Evolutionary conservation across 2,888 invertebrate species (phyloP).

Genomic region (Campopleginae sp.): DNA sequence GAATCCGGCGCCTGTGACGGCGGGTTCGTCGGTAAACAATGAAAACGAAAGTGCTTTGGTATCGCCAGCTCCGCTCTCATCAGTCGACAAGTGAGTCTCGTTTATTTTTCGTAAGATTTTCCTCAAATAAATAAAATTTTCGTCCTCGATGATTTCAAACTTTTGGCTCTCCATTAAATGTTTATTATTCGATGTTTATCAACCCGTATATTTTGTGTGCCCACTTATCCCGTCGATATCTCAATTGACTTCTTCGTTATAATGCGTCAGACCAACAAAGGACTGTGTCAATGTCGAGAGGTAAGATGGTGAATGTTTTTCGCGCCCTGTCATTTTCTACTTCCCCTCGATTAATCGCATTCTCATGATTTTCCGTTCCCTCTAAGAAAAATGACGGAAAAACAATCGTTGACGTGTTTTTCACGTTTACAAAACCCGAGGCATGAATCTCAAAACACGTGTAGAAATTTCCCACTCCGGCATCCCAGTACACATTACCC

Average conservation of each 20-base stretch:
- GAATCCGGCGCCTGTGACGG: slow-evolving; percentile 79
- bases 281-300: slow-evolving; percentile 82
- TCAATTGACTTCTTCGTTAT: slow-evolving; percentile 71
- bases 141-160: slow-evolving; percentile 52
- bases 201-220: slow-evolving; percentile 49
- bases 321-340: slow-evolving; percentile 48
- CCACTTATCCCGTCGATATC: slow-evolving; percentile 61
- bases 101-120: slow-evolving; percentile 11
- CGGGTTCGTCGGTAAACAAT: slow-evolving; percentile 78
- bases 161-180: slow-evolving; percentile 40
- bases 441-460: slow-evolving; percentile 57
- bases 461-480: slow-evolving; percentile 50
- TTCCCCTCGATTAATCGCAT: neutral
- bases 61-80: slow-evolving; percentile 85
- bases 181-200: slow-evolving; percentile 34
- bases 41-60: slow-evolving; percentile 83
- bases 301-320: slow-evolving; percentile 76
- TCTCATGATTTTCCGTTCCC: neutral
- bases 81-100: slow-evolving; percentile 86
- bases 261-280: slow-evolving; percentile 81
- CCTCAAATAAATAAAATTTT: slow-evolving; percentile 32
- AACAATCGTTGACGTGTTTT: slow-evolving; percentile 47
- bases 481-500: slow-evolving; percentile 56
- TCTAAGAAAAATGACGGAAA: slow-evolving; percentile 10
- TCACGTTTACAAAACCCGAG: slow-evolving; percentile 44